These are phyloP conservation scores for Congeria kusceri DNA, from an alignment of 2,888 invertebrate genomes.

Conservation along the genomic window DNA sequence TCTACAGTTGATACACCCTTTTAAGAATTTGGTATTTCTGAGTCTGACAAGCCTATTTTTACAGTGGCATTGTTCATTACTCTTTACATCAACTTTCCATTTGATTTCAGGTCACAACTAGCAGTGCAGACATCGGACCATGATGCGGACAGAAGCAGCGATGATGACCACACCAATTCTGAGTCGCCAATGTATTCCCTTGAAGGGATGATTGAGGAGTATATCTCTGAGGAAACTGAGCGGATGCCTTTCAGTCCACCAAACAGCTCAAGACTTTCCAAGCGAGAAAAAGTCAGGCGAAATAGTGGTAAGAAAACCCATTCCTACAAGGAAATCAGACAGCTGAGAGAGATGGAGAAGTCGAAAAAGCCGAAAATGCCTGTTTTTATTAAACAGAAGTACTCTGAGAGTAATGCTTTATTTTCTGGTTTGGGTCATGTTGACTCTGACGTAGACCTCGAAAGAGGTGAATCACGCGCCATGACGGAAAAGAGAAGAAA, in stretches of 20 bases:
- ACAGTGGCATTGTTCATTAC: too few relatives aligned
- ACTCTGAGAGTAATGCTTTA: slow-evolving; percentile 67
- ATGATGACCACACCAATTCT: slow-evolving; percentile 56
- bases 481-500: slow-evolving; percentile 71
- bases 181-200: slow-evolving; percentile 62
- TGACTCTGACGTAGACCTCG: slow-evolving; percentile 79
- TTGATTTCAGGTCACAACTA: background rate
- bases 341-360: slow-evolving; percentile 51
- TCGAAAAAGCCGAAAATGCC: slow-evolving; percentile 52
- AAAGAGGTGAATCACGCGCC: slow-evolving; percentile 66
- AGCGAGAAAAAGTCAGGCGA: slow-evolving; percentile 68
- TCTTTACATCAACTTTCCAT: too few relatives aligned
- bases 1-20: too few relatives aligned
- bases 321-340: slow-evolving; percentile 67
- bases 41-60: too few relatives aligned
- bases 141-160: slow-evolving; percentile 69
- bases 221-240: slow-evolving; percentile 35
- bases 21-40: too few relatives aligned
- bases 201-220: slow-evolving; percentile 56
- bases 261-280: slow-evolving; percentile 58
- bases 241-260: slow-evolving; percentile 74
- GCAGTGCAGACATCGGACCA: slow-evolving; percentile 47
- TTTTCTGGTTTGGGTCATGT: slow-evolving; percentile 73
- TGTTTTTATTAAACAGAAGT: slow-evolving; percentile 75
- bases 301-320: slow-evolving; percentile 45